Base-by-base conservation (phyloP, 2,113 vertebrate genomes). In the Ibidorhyncha struthersii region DNA sequence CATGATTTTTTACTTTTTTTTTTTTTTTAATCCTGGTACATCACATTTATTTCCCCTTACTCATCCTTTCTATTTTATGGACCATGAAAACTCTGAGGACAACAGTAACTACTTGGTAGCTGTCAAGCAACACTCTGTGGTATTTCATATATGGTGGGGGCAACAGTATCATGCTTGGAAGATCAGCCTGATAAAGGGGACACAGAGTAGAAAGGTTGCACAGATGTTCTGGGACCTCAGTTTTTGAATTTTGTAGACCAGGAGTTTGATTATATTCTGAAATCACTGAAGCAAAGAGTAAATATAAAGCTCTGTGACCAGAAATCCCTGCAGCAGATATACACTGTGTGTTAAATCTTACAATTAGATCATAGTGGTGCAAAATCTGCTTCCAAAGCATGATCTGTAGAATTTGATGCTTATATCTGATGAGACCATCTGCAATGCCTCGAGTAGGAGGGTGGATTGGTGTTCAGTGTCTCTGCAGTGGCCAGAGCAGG, bases 291-390 rank as follows among this genome's bases (percentile, higher is more conserved):
- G 94, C 95, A 89, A 88, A 93, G 93, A 94, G 89, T 94, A 97
- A 97, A 96, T 97, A 96, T 85, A 85, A 90, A 96, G 95, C 93
- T 95, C 86, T 87, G 95, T 93, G 93, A 70, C 81, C 81, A 97
- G 70, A 96, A 97, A 95, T 97, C 96, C 89, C 96, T 66, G 62
- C 78, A 93, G 91, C 86, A 85, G 83, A 62, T 72, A 94, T 5
- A 32, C 47, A 13, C 66, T 67, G 13, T 47, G 83, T 93, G 50
- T 79, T 88, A 58, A 93, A 69, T 77, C 72, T 65, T 66, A 58
- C 63, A 89, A 47, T 94, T 86, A 85, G 82, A 72, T 15, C 12
- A 20, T 0, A 22, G 86, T 27, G 45, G 53, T 85, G 73, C 26
- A 69, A 86, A 96, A 52, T 77, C n/a, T 34, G 43, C 41, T 73